Conservation (phyloP, 1,140 invertebrate genomes). For the Hetaerina americana region DNA sequence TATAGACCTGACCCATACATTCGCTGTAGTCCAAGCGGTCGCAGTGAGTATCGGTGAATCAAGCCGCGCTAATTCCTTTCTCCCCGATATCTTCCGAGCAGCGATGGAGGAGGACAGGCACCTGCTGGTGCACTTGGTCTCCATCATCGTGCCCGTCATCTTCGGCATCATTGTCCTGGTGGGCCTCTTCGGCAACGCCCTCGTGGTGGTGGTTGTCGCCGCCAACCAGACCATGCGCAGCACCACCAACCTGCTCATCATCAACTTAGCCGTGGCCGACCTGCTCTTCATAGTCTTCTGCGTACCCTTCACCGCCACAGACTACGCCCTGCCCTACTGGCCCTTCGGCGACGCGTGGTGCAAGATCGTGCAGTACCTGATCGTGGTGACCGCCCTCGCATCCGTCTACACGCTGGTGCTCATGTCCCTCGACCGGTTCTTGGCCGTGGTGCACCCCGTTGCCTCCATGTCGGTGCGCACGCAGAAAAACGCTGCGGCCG, state of each 20-base stretch:
- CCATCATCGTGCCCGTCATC: constrained; percentile 66
- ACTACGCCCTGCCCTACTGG: constrained; percentile 78
- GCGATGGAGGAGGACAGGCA: too few relatives aligned
- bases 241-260: constrained; percentile 85
- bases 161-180: constrained; percentile 79
- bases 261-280: constrained; percentile 79
- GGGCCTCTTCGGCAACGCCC: constrained; percentile 61
- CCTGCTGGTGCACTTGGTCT: constrained; percentile 48
- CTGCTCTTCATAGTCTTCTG: constrained; percentile 90
- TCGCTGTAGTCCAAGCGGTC: too few relatives aligned
- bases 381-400: constrained; percentile 81
- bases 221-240: constrained; percentile 83
- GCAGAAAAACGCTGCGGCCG: constrained; percentile 66
- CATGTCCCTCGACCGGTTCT: constrained; percentile 88
- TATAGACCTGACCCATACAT: too few relatives aligned
- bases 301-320: constrained; percentile 83
- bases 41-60: too few relatives aligned
- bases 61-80: too few relatives aligned
- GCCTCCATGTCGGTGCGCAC: constrained; percentile 77
- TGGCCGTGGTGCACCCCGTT: constrained; percentile 90
- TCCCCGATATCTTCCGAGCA: too few relatives aligned
- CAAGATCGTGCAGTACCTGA: constrained; percentile 70
- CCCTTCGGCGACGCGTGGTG: constrained; percentile 85
- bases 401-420: constrained; percentile 89
- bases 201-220: constrained; percentile 50